Base-by-base conservation (phyloP, 2,888 invertebrate genomes). In the Pterostichus madidus region DNA sequence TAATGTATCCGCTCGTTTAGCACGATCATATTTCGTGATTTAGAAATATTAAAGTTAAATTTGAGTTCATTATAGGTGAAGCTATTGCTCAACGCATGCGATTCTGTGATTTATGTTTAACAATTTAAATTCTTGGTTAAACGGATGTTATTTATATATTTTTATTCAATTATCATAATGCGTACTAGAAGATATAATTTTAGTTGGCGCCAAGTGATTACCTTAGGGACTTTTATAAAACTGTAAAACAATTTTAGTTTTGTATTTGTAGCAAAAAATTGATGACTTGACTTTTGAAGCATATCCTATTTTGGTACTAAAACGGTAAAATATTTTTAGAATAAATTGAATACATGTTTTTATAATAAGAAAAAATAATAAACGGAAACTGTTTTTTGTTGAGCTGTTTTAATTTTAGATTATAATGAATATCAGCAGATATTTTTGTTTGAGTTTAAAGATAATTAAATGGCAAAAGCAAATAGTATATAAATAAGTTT, bases 1-100 rank as follows among this genome's bases (percentile, higher is more conserved):
- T 81, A 56, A 75, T 81, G 81, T 61, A 53, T 81, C 75, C 75
- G 75, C 24, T 24, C 13, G 24, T 24, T 75, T 17, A 71, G 15
- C 68, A 35, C 71, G 68, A 32, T 80, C 39, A 71, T 68, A 15
- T 71, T 80, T 53, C 39, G 56, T 77, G 56, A 32, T 39, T 75
- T 56, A 31, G 56, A 56, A 39, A 39, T 77, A 56, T 77, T 77
- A 75, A 75, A 75, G 17, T 31, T 52, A 10, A 52, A 31, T 75
- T 52, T 75, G 75, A 49, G 39, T 52, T 52, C 13, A 52, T 75
- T 49, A 73, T n/a, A 64, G 13, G 64, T 32, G 13, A 64, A 64
- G 32, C 24, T 24, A 24, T 24, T 49, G 32, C 64, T 64, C 7
- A 64, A 32, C 35, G 64, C 64, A 71, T 71, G 68, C 68, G 17